Percentiles rank a stretch among this genome's conserved stretches.
Evolutionary conservation across 2,113 vertebrate genomes (phyloP).

Genomic region (Tychaedon coryphoeus): DNA sequence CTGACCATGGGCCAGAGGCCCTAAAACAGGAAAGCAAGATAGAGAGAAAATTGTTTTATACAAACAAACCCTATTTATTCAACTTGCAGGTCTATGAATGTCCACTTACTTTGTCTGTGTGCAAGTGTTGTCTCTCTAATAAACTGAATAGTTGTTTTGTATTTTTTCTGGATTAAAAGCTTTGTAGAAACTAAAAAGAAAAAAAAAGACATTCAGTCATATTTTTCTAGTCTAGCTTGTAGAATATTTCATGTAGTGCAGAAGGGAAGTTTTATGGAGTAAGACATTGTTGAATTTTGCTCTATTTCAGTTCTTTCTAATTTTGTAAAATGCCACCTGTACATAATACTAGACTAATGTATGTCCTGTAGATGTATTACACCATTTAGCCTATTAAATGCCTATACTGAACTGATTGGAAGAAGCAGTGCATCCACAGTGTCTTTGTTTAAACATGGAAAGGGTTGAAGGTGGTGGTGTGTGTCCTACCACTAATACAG

Average conservation of each 20-base stretch:
- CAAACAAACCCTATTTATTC: constrained; percentile 54
- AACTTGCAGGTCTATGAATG: constrained; percentile 35
- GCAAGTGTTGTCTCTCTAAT: constrained; percentile 55
- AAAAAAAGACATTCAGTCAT: constrained; percentile 62
- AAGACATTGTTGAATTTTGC: constrained; percentile 61
- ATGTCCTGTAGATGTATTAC: constrained; percentile 65
- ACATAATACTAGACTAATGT: constrained; percentile 55
- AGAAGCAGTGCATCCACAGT: neutral
- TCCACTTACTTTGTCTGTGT: constrained; percentile 57
- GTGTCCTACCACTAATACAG: neutral
- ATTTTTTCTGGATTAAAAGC: constrained; percentile 64
- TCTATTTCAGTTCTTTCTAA: constrained; percentile 65
- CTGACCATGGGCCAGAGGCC: constrained; percentile 13
- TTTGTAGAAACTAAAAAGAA: constrained; percentile 66
- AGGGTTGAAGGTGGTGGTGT: neutral
- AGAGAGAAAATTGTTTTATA: constrained; percentile 47
- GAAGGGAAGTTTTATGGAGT: constrained; percentile 63
- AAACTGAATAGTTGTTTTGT: constrained; percentile 62
- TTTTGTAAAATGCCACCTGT: constrained; percentile 68
- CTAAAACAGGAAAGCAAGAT: constrained; percentile 33
- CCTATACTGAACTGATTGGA: constrained; percentile 43
- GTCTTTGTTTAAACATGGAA: neutral
- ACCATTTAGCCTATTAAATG: constrained; percentile 67
- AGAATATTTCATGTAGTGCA: constrained; percentile 64
- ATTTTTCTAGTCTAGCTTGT: constrained; percentile 71